Evolutionary conservation across 1,140 invertebrate species (phyloP), one percentile per base, ranked within the genome.

Genomic region (Brachionus asplanchnoidis): DNA sequence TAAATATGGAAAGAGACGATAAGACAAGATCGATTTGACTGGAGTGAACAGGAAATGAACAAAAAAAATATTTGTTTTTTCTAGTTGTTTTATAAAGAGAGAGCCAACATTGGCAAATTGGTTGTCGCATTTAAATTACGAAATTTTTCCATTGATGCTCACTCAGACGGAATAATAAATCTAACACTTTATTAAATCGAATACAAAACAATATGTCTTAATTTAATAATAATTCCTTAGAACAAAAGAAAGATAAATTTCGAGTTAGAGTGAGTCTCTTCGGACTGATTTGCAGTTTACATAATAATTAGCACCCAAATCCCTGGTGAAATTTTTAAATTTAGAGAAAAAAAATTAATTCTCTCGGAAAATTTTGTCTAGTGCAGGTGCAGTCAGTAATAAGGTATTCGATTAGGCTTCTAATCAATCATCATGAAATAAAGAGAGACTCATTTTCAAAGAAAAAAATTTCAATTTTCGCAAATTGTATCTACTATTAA

Each of bases 151-250:
- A 77, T 77, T 77, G 14, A 20, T 50, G 44, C 26, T 77, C 73
- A 77, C n/a, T 77, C 73, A 77, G 46, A 50, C 9, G 73, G 73
- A 77, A 77, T 77, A 77, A 77, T 77, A 77, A 77, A 77, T 77
- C 42, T 77, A 77, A 77, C 73, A 77, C 73, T 77, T 77, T 73
- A 73, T 73, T 73, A 73, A 40, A 42, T 73, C 40, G 68, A 73
- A 73, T 73, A 73, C 36, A 70, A 70, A 70, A 70, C 32, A 42
- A 42, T 73, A 9, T 20, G 9, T 4, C 40, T 73, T 73, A 73
- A 73, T 73, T 73, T 42, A 73, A 73, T 73, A 42, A 42, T 73
- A 73, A 73, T 73, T 73, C 26, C 32, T 68, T 32, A 40, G 32
- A 68, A 68, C 66, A 68, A 68, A 68, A 68, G 66, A 68, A 68